A percentile compares a stretch with the other conserved stretches of the same genome.
Conservation (phyloP, 2,797 vertebrate species). For the Semaprochilodus insignis region DNA sequence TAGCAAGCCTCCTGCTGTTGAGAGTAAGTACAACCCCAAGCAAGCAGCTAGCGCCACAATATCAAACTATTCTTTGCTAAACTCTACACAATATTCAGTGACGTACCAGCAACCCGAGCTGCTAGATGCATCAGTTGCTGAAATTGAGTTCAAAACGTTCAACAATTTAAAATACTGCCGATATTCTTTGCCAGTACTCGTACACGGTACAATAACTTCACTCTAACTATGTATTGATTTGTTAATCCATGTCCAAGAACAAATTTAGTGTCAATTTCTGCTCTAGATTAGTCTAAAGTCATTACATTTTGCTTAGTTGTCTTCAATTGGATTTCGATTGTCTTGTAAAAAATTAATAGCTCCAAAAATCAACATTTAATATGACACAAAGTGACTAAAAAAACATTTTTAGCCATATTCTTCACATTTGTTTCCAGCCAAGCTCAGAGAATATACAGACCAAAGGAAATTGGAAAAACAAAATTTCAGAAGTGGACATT, state of each 20-base stretch:
- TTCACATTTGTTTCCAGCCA: neutral
- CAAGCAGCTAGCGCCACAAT: neutral
- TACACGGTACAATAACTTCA: too few species aligned
- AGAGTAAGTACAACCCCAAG: neutral
- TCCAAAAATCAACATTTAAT: too few species aligned
- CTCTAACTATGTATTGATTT: too few species aligned
- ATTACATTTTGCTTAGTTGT: too few species aligned
- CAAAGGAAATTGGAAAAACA: too few species aligned
- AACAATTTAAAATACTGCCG: neutral
- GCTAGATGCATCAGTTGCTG: neutral
- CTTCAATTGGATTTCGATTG: too few species aligned
- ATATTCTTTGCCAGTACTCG: neutral
- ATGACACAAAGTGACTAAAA: too few species aligned
- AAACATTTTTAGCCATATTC: neutral
- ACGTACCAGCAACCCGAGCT: neutral
- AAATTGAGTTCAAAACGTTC: neutral
- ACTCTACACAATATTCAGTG: neutral
- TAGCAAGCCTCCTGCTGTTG: neutral
- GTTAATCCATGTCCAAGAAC: too few species aligned
- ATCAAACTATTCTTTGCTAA: neutral
- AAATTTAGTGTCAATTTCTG: too few species aligned
- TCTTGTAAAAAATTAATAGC: too few species aligned
- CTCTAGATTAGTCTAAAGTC: too few species aligned
- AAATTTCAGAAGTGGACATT: neutral
- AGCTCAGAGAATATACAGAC: neutral